A percentile compares a stretch with the other conserved stretches of the same genome.
phyloP scores from a whole-genome alignment of 2,797 vertebrate genomes.

The Poeciliopsis paucimaculata region DNA sequence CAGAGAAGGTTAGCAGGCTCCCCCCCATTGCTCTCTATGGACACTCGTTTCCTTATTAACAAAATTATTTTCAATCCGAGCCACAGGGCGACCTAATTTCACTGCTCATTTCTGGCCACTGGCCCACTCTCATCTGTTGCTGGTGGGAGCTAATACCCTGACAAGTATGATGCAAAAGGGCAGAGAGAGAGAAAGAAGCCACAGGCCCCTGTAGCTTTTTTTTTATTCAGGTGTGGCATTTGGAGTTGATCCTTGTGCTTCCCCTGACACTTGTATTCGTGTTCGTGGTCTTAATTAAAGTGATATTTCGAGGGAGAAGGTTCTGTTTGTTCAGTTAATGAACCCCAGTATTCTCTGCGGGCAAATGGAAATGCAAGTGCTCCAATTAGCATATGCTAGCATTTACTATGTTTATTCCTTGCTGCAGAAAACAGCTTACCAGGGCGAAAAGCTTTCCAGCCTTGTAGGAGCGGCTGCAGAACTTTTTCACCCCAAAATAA shows the following conservation, averaged over 20 bases:
- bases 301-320: conserved; percentile 79
- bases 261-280: conserved; percentile 57
- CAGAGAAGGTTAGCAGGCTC: conserved; percentile 70
- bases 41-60: conserved; percentile 76
- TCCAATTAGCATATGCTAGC: conserved; percentile 84
- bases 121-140: conserved; percentile 77
- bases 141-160: conserved; percentile 70
- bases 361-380: conserved; percentile 79
- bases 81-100: conserved; percentile 79
- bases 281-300: conserved; percentile 81
- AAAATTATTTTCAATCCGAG: conserved; percentile 77
- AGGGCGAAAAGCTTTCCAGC: conserved; percentile 62
- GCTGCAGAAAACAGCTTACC: conserved; percentile 73
- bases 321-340: conserved; percentile 84
- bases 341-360: conserved; percentile 77
- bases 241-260: conserved; percentile 49
- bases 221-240: conserved; percentile 80
- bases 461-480: conserved; percentile 47
- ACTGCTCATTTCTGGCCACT: conserved; percentile 67
- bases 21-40: conserved; percentile 65
- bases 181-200: conserved; percentile 59
- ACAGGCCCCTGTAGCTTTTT: conserved; percentile 54
- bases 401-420: conserved; percentile 78
- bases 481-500: conserved; percentile 69
- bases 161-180: conserved; percentile 77